A percentile compares a stretch with the other conserved stretches of the same genome.
phyloP scores from a whole-genome alignment of 2,797 vertebrate genomes.

The Myotis planiceps region DNA sequence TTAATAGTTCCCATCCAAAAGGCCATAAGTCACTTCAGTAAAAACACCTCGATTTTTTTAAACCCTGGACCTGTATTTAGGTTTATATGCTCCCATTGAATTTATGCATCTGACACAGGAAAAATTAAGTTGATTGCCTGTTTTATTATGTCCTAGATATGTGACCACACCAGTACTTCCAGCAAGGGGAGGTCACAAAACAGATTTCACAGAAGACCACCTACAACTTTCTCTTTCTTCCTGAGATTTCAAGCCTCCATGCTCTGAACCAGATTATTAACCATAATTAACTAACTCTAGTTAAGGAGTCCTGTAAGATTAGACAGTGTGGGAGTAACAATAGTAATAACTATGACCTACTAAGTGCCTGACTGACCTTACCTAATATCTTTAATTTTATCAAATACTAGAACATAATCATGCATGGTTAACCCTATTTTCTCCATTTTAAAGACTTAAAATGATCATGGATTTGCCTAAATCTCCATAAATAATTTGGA shows the following conservation, averaged over 20 bases:
- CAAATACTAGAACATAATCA: not conserved
- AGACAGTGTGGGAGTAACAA: not conserved
- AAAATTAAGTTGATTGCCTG: not conserved
- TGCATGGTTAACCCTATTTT: not conserved
- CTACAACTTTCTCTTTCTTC: not conserved
- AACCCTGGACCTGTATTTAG: conserved; percentile 25
- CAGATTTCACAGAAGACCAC: not conserved
- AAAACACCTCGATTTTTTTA: conserved; percentile 52
- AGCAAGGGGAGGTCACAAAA: not conserved
- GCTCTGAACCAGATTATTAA: not conserved
- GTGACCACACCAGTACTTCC: not conserved
- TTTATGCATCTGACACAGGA: not conserved
- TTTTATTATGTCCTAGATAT: not conserved
- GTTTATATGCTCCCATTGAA: not conserved
- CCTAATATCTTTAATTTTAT: not conserved
- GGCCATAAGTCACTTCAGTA: conserved; percentile 63
- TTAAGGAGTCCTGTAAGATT: not conserved
- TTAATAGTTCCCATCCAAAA: conserved; percentile 71
- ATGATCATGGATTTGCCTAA: not conserved
- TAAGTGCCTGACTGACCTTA: not conserved
- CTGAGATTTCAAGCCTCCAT: not conserved
- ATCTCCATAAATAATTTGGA: not conserved
- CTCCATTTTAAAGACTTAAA: not conserved
- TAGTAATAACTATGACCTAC: not conserved
- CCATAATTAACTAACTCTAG: not conserved